These are phyloP conservation scores for Dicrostonyx torquatus DNA, from an alignment of 2,797 vertebrate genomes.

Conservation along the genomic window DNA sequence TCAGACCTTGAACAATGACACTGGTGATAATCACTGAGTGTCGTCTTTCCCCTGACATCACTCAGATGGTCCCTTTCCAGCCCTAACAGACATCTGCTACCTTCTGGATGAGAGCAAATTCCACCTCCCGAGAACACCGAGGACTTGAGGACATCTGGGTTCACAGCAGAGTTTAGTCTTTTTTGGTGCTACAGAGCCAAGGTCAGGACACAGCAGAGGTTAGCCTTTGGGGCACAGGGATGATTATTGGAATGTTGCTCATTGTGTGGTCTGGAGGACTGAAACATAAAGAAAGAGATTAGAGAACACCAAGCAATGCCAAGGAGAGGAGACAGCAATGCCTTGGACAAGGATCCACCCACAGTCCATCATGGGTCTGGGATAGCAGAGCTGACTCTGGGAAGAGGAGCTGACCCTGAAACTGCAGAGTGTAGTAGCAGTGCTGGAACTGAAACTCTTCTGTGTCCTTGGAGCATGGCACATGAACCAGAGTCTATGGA, in stretches of 20 bases:
- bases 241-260: neutral
- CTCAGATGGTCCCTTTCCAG: neutral
- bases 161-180: neutral
- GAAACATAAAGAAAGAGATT: neutral
- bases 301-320: neutral
- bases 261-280: neutral
- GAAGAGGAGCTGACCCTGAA: neutral
- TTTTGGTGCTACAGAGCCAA: neutral
- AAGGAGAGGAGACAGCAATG: too few species aligned
- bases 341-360: neutral
- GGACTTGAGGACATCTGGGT: neutral
- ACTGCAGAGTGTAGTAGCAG: neutral
- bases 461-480: neutral
- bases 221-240: neutral
- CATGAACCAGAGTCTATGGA: neutral
- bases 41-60: neutral
- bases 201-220: neutral
- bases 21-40: neutral
- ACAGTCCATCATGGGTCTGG: neutral
- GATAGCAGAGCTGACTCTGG: neutral
- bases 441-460: neutral
- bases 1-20: too few species aligned
- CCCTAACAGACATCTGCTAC: neutral
- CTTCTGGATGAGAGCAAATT: neutral
- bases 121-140: too few species aligned